These are phyloP conservation scores for Hydrotaea diabolus DNA, from an alignment of 2,888 invertebrate genomes.

Conservation along the genomic window DNA sequence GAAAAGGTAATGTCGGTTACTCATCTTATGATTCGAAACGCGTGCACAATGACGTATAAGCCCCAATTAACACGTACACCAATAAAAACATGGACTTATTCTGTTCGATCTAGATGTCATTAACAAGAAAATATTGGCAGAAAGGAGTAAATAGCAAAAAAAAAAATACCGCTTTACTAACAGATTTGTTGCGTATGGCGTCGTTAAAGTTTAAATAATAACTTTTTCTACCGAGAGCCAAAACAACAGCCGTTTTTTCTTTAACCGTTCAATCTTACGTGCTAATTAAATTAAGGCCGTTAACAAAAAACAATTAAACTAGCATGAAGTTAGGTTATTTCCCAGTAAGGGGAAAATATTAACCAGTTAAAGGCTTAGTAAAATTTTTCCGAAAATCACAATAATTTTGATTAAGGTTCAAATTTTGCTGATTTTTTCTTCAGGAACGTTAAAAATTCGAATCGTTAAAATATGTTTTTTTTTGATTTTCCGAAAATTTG, in stretches of 20 bases:
- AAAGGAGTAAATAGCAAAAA: not conserved
- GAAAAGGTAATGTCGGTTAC: no score
- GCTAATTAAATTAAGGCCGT: not conserved
- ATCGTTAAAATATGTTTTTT: not conserved
- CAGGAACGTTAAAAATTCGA: not conserved
- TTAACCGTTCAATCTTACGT: not conserved
- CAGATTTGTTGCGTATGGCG: no score
- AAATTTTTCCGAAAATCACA: no score
- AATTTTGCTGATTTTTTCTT: no score
- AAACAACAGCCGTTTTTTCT: no score
- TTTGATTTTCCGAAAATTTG: conserved; percentile 13
- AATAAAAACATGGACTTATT: conserved; percentile 9
- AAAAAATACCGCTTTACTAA: not conserved
- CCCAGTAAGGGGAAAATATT: no score
- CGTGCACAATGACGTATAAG: conserved; percentile 43
- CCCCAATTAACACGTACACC: conserved; percentile 36
- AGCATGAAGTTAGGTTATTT: no score
- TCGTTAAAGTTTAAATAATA: no score
- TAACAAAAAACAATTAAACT: no score
- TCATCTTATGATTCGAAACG: not conserved
- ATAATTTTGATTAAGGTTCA: no score
- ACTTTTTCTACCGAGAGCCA: no score
- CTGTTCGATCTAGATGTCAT: not conserved
- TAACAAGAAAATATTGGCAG: not conserved
- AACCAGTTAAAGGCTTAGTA: no score